Evolutionary conservation across 1,140 invertebrate genomes (phyloP).

Genomic region (Sinella curviseta): DNA sequence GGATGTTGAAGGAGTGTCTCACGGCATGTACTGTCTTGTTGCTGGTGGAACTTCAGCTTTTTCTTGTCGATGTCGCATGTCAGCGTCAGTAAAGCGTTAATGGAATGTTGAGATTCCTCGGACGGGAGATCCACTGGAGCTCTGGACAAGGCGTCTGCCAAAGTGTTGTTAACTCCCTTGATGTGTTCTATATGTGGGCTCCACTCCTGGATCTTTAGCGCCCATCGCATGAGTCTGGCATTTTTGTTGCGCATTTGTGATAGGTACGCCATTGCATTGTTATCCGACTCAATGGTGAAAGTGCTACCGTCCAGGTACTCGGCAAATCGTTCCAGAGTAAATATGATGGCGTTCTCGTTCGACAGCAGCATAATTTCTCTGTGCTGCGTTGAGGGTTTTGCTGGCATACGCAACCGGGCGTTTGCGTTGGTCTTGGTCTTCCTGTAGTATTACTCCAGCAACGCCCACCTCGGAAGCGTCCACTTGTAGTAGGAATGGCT

Average conservation of each 20-base stretch:
- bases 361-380: slow-evolving; percentile 56
- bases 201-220: slow-evolving; percentile 29
- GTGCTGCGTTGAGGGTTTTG: slow-evolving; percentile 51
- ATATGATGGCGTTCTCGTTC: slow-evolving; percentile 58
- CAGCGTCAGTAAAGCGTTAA: background rate
- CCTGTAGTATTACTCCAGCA: slow-evolving; percentile 55
- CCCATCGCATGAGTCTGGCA: slow-evolving; percentile 36
- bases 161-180: slow-evolving; percentile 25
- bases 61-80: background rate
- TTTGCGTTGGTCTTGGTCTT: slow-evolving; percentile 48
- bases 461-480: slow-evolving; percentile 56
- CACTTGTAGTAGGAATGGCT: slow-evolving; percentile 54
- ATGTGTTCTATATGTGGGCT: slow-evolving; percentile 32
- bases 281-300: slow-evolving; percentile 24
- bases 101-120: background rate
- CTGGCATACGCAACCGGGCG: slow-evolving; percentile 46
- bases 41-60: background rate
- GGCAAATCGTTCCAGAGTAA: slow-evolving; percentile 56
- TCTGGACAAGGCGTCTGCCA: slow-evolving; percentile 34
- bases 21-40: too few relatives aligned
- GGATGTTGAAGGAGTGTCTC: background rate
- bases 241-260: slow-evolving; percentile 10
- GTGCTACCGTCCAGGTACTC: slow-evolving; percentile 26
- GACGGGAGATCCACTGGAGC: background rate
- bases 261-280: slow-evolving; percentile 31